phyloP scores from a whole-genome alignment of 2,113 vertebrate genomes.

The Eira barbara region DNA sequence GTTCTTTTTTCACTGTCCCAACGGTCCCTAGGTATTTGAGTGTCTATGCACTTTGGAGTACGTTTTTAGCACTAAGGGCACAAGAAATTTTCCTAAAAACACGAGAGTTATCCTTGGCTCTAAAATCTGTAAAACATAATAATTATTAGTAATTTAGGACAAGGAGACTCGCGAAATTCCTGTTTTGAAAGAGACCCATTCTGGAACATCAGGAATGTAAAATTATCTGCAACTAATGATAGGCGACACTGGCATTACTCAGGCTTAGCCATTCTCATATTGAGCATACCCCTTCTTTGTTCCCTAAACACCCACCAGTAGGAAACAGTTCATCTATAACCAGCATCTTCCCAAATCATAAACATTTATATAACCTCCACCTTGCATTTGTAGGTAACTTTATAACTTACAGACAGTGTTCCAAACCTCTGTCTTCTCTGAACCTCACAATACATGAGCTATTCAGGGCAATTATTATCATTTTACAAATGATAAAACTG shows the following conservation, averaged over 20 bases:
- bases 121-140: neutral
- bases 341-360: neutral
- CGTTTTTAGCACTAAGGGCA: neutral
- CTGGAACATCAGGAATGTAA: neutral
- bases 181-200: neutral
- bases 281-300: neutral
- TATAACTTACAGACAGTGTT: neutral
- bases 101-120: neutral
- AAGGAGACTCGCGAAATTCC: neutral
- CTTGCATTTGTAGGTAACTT: neutral
- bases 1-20: neutral
- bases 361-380: neutral
- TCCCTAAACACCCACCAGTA: neutral
- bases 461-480: neutral
- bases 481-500: constrained; percentile 11
- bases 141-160: constrained; percentile 13
- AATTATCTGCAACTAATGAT: neutral
- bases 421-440: neutral
- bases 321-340: neutral
- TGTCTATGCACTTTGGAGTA: neutral
- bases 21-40: neutral
- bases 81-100: constrained; percentile 29
- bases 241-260: neutral
- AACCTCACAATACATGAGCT: neutral
- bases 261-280: neutral